Evolutionary conservation across 2,797 vertebrate species (phyloP), one percentile per base, ranked within the genome.

Genomic region (Lepilemur septentrionalis): DNA sequence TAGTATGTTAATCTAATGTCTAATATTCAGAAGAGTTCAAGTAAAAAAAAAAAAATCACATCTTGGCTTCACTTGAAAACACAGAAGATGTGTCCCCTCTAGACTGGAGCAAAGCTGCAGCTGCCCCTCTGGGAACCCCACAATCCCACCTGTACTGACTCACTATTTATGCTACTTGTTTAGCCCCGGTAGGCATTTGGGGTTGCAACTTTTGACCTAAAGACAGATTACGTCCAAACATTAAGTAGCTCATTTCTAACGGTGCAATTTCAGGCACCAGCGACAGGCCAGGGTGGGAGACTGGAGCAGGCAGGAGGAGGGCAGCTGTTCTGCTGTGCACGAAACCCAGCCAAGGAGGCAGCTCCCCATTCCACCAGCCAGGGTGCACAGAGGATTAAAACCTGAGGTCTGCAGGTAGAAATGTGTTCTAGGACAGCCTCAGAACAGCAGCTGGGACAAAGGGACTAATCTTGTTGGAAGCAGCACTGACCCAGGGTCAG

Each of bases 21-120:
- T 97, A 94, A 89, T 93, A 92, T 61, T 89, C 38, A 80, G 57
- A 88, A 70, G 67, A 86, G 5, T n/a, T 91, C 15, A 55, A 79
- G 18, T 85, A 14, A 48, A n/a, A 65, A n/a, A 52, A 69, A 63
- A 43, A 87, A 18, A 55, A 13, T 6, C 0, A 6, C 7, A 6
- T 92, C 63, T 89, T 84, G 35, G 32, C 59, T 79, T 83, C 50
- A 72, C 46, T 85, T 52, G 32, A 70, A 83, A 93, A 80, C 30
- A 73, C 8, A 78, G 70, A 94, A 55, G n/a, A 50, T 69, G 9
- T 0, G 5, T 17, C 15, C 35, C 7, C 18, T 72, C 1, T 1
- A 13, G 35, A 4, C 30, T 48, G 5, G 35, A 13, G 5, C 1
- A 4, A 7, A 67, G 23, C 22, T 30, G 3, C 35, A 2, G 2